A percentile compares a stretch with the other conserved stretches of the same genome.
Evolutionary conservation across 2,797 vertebrate species (phyloP).

Genomic region (Oreonectes daqikongensis): DNA sequence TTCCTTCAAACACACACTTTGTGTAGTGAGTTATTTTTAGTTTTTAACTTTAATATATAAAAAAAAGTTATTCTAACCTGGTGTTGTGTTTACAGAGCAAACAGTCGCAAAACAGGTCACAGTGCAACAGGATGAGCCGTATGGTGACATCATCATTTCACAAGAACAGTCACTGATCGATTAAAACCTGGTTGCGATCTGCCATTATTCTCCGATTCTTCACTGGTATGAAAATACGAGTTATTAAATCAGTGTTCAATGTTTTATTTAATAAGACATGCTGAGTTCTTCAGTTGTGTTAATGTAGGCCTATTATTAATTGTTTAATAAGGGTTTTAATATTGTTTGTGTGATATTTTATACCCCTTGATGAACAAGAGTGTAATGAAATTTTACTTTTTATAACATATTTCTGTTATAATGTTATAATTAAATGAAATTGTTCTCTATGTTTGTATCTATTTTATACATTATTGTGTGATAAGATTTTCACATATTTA

Average conservation of each 20-base stretch:
- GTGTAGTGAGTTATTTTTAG: not conserved
- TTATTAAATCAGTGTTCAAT: constrained; percentile 22
- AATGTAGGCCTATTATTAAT: not conserved
- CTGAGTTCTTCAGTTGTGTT: not conserved
- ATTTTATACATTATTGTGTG: not conserved
- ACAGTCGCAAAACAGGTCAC: constrained; percentile 27
- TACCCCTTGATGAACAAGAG: not conserved
- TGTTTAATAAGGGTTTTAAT: not conserved
- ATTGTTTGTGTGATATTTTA: not conserved
- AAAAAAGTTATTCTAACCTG: not conserved
- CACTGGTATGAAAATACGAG: not conserved
- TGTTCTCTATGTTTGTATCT: not conserved
- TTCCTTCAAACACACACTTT: not conserved
- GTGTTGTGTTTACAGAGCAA: constrained; percentile 41
- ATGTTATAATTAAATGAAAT: not conserved
- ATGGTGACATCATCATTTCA: constrained; percentile 53
- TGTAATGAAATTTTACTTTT: not conserved
- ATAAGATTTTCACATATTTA: not conserved
- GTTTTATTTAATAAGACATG: not conserved
- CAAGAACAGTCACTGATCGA: not conserved
- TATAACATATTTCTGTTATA: not conserved
- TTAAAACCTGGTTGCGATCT: not conserved
- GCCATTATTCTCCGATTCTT: not conserved
- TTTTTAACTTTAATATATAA: not conserved
- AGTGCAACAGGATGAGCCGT: constrained; percentile 50